phyloP scores from a whole-genome alignment of 2,797 vertebrate genomes.

The Siniperca undulata region DNA sequence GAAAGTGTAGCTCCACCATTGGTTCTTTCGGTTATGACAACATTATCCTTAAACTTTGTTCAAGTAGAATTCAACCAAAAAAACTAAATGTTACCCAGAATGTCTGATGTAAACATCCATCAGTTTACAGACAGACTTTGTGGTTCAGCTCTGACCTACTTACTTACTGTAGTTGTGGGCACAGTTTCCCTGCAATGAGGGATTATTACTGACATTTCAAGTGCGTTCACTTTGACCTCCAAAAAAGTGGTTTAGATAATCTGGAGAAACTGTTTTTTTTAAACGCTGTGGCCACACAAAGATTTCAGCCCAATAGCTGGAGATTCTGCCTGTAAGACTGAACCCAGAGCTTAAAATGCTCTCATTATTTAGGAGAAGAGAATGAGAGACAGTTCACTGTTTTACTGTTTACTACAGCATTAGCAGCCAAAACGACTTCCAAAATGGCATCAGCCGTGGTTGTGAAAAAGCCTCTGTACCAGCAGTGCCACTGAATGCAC shows the following conservation, averaged over 20 bases:
- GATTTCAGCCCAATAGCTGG: too few relatives aligned
- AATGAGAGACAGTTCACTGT: too few relatives aligned
- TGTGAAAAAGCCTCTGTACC: neutral
- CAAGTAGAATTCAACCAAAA: neutral
- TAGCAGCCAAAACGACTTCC: neutral
- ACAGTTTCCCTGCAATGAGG: too few relatives aligned
- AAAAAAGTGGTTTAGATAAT: neutral
- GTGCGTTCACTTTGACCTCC: neutral
- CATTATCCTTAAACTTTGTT: neutral
- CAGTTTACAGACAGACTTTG: neutral
- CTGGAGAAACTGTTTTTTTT: too few relatives aligned
- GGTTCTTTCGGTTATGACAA: neutral
- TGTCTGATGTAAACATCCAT: neutral
- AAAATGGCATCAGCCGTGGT: slow-evolving; percentile 23
- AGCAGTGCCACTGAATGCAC: slow-evolving; percentile 10
- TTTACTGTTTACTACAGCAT: neutral
- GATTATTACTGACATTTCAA: neutral
- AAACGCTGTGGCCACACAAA: neutral
- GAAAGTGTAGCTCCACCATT: neutral
- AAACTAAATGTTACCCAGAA: too few relatives aligned
- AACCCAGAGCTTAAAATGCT: neutral
- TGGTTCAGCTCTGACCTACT: neutral
- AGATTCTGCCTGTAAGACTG: slow-evolving; percentile 2
- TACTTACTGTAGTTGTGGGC: too few relatives aligned
- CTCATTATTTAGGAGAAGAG: neutral